Evolutionary conservation across 2,113 vertebrate genomes (phyloP), one percentile per base, ranked within the genome.

Genomic region (Entomyzon cyanotis): DNA sequence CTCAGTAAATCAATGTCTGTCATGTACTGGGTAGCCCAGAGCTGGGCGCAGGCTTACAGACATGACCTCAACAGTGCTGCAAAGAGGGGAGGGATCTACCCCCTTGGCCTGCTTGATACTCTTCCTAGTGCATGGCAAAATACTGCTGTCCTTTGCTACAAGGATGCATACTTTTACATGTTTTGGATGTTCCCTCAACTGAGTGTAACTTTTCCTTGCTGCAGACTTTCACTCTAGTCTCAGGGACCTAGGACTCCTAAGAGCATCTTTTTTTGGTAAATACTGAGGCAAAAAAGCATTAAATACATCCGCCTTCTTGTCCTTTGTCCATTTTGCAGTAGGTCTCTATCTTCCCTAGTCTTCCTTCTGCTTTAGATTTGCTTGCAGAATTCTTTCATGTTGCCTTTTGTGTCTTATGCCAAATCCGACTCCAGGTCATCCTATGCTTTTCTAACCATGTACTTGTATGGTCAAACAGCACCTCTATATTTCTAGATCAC

Each of bases 1-100:
- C 58, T 31, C n/a, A 35, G 1, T 22, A 46, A 67, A 25, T 58
- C 0, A 0, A 1, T 58, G 35, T 68, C 42, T 91, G 10, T 30
- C 23, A 59, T 60, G 12, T 21, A 37, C 30, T 65, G 56, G 15
- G 21, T 39, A 77, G 20, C 17, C 39, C 31, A 44, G 44, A 59
- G 27, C 31, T 27, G 39, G 39, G 23, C 7, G 14, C 39, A 27
- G 19, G 12, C 19, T 22, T 58, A 22, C 22, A 44, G 35, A 10
- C 0, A 0, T 42, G 59, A 18, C 27, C 35, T 81, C 18, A n/a
- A 9, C 28, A 56, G 21, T 46, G 15, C 41, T 71, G 50, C 35
- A 31, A 30, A 74, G n/a, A 69, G 15, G 37, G n/a, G 12, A 56
- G n/a, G 13, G 14, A 39, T 60, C 52, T 11, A 19, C 28, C 37